phyloP scores from a whole-genome alignment of 2,113 vertebrate genomes.

The Isichthys henryi region DNA sequence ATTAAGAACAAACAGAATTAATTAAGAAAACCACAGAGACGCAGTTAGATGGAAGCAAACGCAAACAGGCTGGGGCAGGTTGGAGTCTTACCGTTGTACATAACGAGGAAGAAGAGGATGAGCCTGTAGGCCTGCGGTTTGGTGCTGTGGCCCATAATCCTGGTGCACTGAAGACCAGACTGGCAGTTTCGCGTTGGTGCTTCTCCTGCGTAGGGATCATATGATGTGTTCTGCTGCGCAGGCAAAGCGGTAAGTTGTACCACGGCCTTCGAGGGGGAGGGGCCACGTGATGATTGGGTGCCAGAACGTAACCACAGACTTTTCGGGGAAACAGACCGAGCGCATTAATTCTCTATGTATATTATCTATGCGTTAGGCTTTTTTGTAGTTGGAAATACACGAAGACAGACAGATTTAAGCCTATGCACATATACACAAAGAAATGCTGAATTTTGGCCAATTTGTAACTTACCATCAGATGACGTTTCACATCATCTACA shows the following conservation, averaged over 20 bases:
- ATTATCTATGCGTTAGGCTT: background rate
- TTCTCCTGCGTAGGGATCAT: background rate
- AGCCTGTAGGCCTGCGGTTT: background rate
- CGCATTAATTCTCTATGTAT: background rate
- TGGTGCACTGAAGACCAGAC: background rate
- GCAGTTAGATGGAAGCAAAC: background rate
- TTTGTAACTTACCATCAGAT: background rate
- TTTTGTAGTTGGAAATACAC: background rate
- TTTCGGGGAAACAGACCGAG: background rate
- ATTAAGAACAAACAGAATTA: background rate
- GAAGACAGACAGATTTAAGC: background rate
- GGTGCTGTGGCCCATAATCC: background rate
- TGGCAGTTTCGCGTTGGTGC: background rate
- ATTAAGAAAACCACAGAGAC: background rate
- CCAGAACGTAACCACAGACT: background rate
- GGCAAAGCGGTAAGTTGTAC: background rate
- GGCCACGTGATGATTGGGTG: background rate
- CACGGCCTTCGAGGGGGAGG: background rate
- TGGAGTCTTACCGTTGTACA: conserved; percentile 12
- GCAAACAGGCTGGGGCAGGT: background rate
- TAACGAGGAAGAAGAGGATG: background rate
- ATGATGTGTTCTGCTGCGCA: background rate
- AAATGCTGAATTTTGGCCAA: background rate
- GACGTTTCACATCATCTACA: background rate
- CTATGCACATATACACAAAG: background rate